Base-by-base conservation (phyloP, 2,888 invertebrate species). In the Morpho deidamia region DNA sequence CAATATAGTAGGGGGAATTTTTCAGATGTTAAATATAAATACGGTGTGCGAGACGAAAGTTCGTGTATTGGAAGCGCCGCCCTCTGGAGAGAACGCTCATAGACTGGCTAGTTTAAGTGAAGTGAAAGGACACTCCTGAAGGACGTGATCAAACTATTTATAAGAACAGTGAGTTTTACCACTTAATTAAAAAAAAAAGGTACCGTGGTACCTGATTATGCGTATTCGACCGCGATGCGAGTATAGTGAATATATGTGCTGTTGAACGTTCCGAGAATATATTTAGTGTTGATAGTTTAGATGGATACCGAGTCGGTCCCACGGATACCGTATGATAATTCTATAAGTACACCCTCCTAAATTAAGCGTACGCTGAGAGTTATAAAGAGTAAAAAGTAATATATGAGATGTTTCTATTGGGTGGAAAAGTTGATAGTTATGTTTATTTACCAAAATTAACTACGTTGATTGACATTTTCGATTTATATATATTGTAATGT, bases 31-130 rank as follows among this genome's bases (percentile, higher is more conserved):
- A n/a, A n/a, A n/a, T n/a, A n/a, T n/a, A n/a, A n/a, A 5, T 23
- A 10, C 7, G 4, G n/a, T 37, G 12, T 41, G 56, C 59, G 51
- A 57, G 54, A 51, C 37, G 41, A 43, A 34, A 7, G 51, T 11
- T 11, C 46, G 43, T 44, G 35, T n/a, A 35, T 38, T 44, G 55
- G 23, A 35, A 46, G 45, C 48, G 14, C 41, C 52, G 50, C 56
- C 52, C 56, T 48, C 56, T 53, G 86, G 85, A 84, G 86, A 86
- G 86, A 87, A 81, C 83, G 81, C 84, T 83, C 80, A 87, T 78
- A 87, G 88, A 88, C 88, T 88, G 88, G 81, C 83, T 88, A 88
- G 88, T 78, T 86, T 83, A 79, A 88, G 87, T 87, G 84, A 83
- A 81, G 88, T 87, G 88, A 76, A 71, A 76, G 77, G 80, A 83